Evolutionary conservation across 2,797 vertebrate genomes (phyloP).

Genomic region (Xiphophorus birchmanni): DNA sequence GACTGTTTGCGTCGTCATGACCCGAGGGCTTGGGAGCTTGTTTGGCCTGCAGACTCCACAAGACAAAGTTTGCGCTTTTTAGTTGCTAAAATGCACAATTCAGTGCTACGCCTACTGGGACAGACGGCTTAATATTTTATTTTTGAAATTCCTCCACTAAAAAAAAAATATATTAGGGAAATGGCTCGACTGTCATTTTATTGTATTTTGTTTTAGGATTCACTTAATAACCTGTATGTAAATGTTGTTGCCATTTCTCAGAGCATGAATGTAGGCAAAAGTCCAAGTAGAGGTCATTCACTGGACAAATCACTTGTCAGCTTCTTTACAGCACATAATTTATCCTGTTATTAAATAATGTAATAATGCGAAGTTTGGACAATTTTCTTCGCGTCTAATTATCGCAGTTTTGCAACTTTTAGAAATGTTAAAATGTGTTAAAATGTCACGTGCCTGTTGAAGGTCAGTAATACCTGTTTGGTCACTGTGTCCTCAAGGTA

Average conservation of each 20-base stretch:
- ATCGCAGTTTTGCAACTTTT: background rate
- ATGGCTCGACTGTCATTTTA: background rate
- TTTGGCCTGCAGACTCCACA: background rate
- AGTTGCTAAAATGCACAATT: background rate
- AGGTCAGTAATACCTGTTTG: constrained; percentile 53
- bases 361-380: rapidly evolving
- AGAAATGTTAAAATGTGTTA: background rate
- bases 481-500: constrained; percentile 6
- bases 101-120: background rate
- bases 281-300: constrained; percentile 70
- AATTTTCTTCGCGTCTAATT: background rate
- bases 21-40: background rate
- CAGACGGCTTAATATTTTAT: background rate
- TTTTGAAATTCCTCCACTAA: background rate
- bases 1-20: background rate
- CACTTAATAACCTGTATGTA: constrained; percentile 3
- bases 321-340: background rate
- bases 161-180: background rate
- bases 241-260: background rate
- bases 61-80: background rate
- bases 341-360: background rate
- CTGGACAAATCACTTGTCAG: constrained; percentile 2
- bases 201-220: background rate
- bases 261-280: constrained; percentile 51
- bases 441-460: constrained; percentile 51